phyloP scores from a whole-genome alignment of 2,888 invertebrate genomes.

The Sussaba pulchella region DNA sequence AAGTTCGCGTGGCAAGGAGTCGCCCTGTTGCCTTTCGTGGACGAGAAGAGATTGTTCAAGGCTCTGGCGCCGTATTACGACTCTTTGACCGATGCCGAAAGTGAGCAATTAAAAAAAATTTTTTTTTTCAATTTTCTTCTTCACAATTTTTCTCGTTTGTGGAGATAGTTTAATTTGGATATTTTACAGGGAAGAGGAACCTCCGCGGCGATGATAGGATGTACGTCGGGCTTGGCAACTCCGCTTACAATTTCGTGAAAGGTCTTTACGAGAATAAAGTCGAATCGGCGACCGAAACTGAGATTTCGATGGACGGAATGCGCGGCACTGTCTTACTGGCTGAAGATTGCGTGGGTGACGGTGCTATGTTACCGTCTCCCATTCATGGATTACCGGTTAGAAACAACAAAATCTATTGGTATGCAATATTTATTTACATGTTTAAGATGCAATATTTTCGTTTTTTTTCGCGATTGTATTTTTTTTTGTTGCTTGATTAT shows the following conservation, averaged over 20 bases:
- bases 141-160: too few relatives aligned
- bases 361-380: slow-evolving; percentile 89
- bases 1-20: slow-evolving; percentile 99
- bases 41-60: slow-evolving; percentile 94
- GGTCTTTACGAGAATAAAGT: slow-evolving; percentile 88
- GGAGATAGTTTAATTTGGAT: slow-evolving; percentile 38
- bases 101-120: slow-evolving; percentile 84
- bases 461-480: too few relatives aligned
- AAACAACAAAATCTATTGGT: slow-evolving; percentile 85
- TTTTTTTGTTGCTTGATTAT: too few relatives aligned
- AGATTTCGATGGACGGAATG: slow-evolving; percentile 92
- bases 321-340: slow-evolving; percentile 92
- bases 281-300: slow-evolving; percentile 85
- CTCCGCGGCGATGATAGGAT: slow-evolving; percentile 95
- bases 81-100: slow-evolving; percentile 93
- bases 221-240: slow-evolving; percentile 91
- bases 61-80: slow-evolving; percentile 93
- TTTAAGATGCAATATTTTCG: too few relatives aligned
- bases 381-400: slow-evolving; percentile 88
- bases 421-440: too few relatives aligned
- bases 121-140: too few relatives aligned
- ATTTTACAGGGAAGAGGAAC: slow-evolving; percentile 89
- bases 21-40: slow-evolving; percentile 98
- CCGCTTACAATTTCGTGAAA: slow-evolving; percentile 89
- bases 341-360: slow-evolving; percentile 88